phyloP scores from a whole-genome alignment of 2,888 invertebrate species.

The Orchesella flavescens region DNA sequence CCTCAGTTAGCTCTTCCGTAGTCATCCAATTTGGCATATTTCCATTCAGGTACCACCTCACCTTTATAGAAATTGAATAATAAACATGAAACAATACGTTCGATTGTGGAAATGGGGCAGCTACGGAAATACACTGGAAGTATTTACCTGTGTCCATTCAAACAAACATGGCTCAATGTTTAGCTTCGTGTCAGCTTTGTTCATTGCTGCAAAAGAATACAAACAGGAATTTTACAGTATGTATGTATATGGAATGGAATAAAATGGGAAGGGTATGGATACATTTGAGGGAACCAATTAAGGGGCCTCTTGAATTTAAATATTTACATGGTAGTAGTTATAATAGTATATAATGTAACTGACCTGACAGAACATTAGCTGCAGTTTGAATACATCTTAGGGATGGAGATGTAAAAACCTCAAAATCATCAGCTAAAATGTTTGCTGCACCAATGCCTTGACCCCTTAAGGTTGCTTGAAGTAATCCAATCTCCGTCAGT shows the following conservation, averaged over 20 bases:
- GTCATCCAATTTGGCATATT: slow-evolving; percentile 87
- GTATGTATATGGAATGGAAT: too few species aligned
- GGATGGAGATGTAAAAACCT: slow-evolving; percentile 91
- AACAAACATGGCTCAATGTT: slow-evolving; percentile 91
- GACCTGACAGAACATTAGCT: slow-evolving; percentile 76
- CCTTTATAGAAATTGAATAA: background rate
- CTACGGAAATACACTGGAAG: too few species aligned
- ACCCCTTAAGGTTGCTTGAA: slow-evolving; percentile 88
- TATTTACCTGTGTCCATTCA: slow-evolving; percentile 85
- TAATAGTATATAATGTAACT: slow-evolving; percentile 79
- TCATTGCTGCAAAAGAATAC: slow-evolving; percentile 57
- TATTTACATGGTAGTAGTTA: too few species aligned
- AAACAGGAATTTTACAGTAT: background rate
- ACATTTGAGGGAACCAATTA: too few species aligned
- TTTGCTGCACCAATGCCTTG: slow-evolving; percentile 83
- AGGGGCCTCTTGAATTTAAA: too few species aligned
- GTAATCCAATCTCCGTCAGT: slow-evolving; percentile 88
- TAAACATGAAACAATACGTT: too few species aligned
- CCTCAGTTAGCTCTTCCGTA: slow-evolving; percentile 80
- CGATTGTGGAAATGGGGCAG: too few species aligned
- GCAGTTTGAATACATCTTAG: slow-evolving; percentile 92
- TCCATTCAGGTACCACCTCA: slow-evolving; percentile 85
- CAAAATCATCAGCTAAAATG: slow-evolving; percentile 73
- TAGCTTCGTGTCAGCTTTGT: slow-evolving; percentile 69
- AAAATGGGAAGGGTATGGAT: too few species aligned